Evolutionary conservation across 2,797 vertebrate genomes (phyloP).

Genomic region (Sternarchorhynchus goeldii): DNA sequence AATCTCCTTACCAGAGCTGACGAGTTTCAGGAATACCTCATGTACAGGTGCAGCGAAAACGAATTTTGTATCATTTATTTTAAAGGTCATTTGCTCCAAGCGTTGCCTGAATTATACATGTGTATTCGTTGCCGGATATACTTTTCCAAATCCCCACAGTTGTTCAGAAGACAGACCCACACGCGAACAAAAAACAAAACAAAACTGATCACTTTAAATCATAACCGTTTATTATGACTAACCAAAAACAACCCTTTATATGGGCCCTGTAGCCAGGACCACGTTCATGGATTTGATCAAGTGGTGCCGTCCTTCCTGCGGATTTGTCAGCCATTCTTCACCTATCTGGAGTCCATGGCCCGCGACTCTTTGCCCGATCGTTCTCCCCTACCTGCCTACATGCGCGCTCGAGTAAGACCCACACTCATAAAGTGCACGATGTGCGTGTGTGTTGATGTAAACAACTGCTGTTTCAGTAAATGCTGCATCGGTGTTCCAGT

Average conservation of each 20-base stretch:
- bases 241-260: not conserved
- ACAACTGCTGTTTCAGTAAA: no score
- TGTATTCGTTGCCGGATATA: not conserved
- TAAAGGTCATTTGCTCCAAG: not conserved
- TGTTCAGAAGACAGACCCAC: no score
- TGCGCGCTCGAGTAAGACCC: constrained; percentile 66
- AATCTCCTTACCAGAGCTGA: constrained; percentile 75
- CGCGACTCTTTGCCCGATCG: constrained; percentile 58
- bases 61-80: not conserved
- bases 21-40: constrained; percentile 67
- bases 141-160: not conserved
- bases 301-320: constrained; percentile 73
- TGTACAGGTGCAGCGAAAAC: constrained; percentile 54
- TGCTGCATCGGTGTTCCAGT: no score
- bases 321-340: constrained; percentile 79
- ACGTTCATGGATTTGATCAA: constrained; percentile 61
- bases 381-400: constrained; percentile 56
- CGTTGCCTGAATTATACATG: not conserved
- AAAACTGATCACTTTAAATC: not conserved
- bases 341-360: constrained; percentile 76
- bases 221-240: not conserved
- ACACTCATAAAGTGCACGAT: no score
- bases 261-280: constrained; percentile 64
- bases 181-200: not conserved
- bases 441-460: no score